These are phyloP conservation scores for human (Homo sapiens) DNA, from an alignment of 2,113 vertebrate species.

Conservation along the genomic window GRCh38 chr14:61231501-61232000, in stretches of 20 bases:
- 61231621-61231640: too few species aligned
- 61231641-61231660: too few species aligned
- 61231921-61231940: not conserved
- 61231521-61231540: too few species aligned
- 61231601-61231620: too few species aligned
- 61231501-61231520: accelerated
- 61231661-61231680: not conserved
- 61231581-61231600: too few species aligned
- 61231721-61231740: not conserved
- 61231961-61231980: not conserved
- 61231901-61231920: not conserved
- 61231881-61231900: not conserved
- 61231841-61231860: not conserved
- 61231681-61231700: constrained; percentile 9
- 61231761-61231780: not conserved
- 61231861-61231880: not conserved
- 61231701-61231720: too few species aligned
- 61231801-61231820: not conserved
- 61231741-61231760: not conserved
- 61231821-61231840: not conserved
- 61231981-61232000: not conserved
- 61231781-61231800: not conserved
- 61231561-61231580: too few species aligned
- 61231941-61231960: not conserved
- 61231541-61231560: too few species aligned